Percentiles rank a stretch among this genome's conserved stretches.
phyloP scores from a whole-genome alignment of 2,797 vertebrate species.

The Jordanella pulchra region DNA sequence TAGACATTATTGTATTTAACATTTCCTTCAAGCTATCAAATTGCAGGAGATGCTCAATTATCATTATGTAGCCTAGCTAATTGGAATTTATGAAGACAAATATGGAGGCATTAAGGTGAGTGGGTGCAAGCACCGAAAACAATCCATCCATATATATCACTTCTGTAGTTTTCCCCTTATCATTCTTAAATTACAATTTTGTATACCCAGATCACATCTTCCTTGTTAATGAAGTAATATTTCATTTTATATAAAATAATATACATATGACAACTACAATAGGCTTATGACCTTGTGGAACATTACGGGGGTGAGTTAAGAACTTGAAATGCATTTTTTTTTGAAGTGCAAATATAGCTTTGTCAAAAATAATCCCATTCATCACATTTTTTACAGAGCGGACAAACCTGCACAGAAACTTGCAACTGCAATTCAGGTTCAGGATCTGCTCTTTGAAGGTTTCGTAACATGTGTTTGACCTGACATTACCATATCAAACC shows the following conservation, averaged over 20 bases:
- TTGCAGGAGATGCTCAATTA: not conserved
- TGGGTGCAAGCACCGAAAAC: not conserved
- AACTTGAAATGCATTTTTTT: not conserved
- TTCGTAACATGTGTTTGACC: too few relatives aligned
- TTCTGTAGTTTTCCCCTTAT: not conserved
- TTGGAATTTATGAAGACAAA: conserved; percentile 5
- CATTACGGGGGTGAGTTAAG: not conserved
- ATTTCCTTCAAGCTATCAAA: not conserved
- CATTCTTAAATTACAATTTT: not conserved
- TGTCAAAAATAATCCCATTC: not conserved
- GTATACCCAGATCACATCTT: not conserved
- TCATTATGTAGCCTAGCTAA: not conserved
- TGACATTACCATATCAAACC: too few relatives aligned
- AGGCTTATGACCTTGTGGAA: not conserved
- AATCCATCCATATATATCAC: not conserved
- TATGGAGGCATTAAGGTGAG: conserved; percentile 4
- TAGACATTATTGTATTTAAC: not conserved
- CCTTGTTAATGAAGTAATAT: not conserved
- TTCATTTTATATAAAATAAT: not conserved
- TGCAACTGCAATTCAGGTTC: too few relatives aligned
- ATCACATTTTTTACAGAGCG: not conserved
- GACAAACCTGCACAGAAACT: not conserved
- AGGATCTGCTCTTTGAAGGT: too few relatives aligned
- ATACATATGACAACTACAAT: not conserved
- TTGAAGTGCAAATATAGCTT: not conserved